A percentile compares a stretch with the other conserved stretches of the same genome.
Conservation (phyloP, 2,888 invertebrate genomes). For the Hyposoter dolosus region DNA sequence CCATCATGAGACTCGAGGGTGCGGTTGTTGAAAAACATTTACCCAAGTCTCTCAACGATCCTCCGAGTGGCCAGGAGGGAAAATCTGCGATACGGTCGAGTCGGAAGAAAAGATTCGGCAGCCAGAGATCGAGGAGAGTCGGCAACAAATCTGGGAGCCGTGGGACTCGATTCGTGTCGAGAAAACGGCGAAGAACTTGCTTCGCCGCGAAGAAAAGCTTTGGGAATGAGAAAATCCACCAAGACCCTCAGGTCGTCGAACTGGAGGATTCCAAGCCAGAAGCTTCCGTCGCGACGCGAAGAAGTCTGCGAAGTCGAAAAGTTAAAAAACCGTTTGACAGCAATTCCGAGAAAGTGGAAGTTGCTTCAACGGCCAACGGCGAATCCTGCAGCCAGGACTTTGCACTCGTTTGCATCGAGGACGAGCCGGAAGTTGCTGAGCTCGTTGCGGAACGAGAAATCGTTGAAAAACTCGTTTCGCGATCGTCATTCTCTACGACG, state of each 20-base stretch:
- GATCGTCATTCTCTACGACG: slow-evolving; percentile 19
- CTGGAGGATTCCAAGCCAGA: not conserved
- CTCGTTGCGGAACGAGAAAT: slow-evolving; percentile 3
- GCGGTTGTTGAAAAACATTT: slow-evolving; percentile 40
- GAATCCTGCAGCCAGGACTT: too few species aligned
- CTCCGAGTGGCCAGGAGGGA: not conserved
- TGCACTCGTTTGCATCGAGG: not conserved
- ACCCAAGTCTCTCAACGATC: slow-evolving; percentile 1
- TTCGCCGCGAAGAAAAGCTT: not conserved
- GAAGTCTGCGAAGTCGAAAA: not conserved
- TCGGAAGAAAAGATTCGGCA: not conserved
- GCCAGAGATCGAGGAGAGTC: not conserved
- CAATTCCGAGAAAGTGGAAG: too few species aligned
- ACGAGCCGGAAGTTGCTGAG: not conserved
- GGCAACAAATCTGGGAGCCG: not conserved
- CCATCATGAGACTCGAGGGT: slow-evolving; percentile 47
- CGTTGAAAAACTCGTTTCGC: slow-evolving; percentile 38
- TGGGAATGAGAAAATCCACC: not conserved
- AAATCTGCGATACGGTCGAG: not conserved
- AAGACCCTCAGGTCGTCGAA: not conserved
- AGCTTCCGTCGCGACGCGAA: not conserved
- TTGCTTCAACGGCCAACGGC: too few species aligned
- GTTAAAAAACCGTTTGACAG: not conserved
- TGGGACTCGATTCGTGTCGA: not conserved
- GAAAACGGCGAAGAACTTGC: not conserved